Evolutionary conservation across 2,797 vertebrate species (phyloP).

Genomic region (Notolabrus celidotus): DNA sequence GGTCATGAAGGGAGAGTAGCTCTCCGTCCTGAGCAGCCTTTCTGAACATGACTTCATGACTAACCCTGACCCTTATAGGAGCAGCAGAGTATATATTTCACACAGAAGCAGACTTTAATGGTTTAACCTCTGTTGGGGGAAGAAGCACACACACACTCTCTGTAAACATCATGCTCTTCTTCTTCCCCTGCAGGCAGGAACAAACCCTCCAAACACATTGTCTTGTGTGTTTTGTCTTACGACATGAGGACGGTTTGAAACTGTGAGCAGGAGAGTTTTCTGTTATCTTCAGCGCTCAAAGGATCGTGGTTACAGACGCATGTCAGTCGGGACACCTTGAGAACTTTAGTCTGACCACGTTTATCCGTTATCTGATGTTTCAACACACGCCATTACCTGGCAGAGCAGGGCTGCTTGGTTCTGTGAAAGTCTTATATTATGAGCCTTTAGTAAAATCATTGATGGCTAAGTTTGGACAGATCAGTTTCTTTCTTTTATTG

Average conservation of each 20-base stretch:
- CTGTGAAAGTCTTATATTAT: not conserved
- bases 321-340: constrained; percentile 14
- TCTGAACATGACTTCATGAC: no score
- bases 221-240: not conserved
- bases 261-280: not conserved
- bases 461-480: not conserved
- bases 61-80: no score
- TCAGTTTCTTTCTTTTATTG: no score
- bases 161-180: not conserved
- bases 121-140: not conserved
- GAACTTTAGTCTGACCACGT: constrained; percentile 57
- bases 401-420: not conserved
- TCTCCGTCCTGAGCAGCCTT: not conserved
- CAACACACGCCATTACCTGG: constrained; percentile 15
- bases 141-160: not conserved
- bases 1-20: not conserved
- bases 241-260: not conserved
- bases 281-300: constrained; percentile 28
- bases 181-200: not conserved
- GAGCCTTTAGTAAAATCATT: constrained; percentile 3
- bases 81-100: not conserved
- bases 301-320: not conserved
- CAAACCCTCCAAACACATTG: constrained; percentile 12
- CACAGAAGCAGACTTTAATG: not conserved
- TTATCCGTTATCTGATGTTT: constrained; percentile 56